Base-by-base conservation (phyloP, 2,797 vertebrate species). In the Brachymystax lenok region DNA sequence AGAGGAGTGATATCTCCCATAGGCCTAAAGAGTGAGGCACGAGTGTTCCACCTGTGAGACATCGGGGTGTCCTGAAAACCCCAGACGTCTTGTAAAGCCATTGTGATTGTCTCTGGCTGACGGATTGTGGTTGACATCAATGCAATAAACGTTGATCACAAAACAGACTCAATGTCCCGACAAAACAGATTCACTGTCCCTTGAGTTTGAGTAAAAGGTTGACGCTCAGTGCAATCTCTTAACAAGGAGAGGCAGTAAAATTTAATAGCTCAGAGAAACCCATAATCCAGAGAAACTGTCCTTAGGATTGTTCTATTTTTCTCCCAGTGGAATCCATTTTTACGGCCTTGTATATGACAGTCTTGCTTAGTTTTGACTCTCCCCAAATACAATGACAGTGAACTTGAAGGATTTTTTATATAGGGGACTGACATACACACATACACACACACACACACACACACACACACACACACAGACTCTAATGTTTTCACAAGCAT, bases 81-180 rank as follows among this genome's bases (percentile, higher is more conserved):
- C 77, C 92, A 94, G 73, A 94, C 81, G 56, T 95, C 90, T 83
- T 94, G 89, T 79, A 94, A 86, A 80, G 93, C 93, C 93, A 95
- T 94, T 74, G 10, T n/a, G 28, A 27, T 16, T 33, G 28, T 67
- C 5, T 67, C 27, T 7, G 16, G 66, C 28, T 33, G 28, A 19
- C 5, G 5, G 28, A 67, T 67, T 67, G 4, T n/a, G 56, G 56
- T n/a, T 76, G 19, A 81, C 30, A 33, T 4, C 35, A 50, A 71
- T 14, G 46, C 30, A 67, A 35, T 67, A 17, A 67, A 67, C 10
- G 10, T 46, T 7, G 16, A 67, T 7, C 1, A 67, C 14, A 67
- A 6, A 17, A 30, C 27, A 5, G 16, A 59, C 17, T 59, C 56
- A 35, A 19, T 67, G 30, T 33, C 16, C 27, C 66, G 0, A 67